These are phyloP conservation scores for Ptychochromis oligacanthus DNA, from an alignment of 2,113 vertebrate species.

Conservation along the genomic window DNA sequence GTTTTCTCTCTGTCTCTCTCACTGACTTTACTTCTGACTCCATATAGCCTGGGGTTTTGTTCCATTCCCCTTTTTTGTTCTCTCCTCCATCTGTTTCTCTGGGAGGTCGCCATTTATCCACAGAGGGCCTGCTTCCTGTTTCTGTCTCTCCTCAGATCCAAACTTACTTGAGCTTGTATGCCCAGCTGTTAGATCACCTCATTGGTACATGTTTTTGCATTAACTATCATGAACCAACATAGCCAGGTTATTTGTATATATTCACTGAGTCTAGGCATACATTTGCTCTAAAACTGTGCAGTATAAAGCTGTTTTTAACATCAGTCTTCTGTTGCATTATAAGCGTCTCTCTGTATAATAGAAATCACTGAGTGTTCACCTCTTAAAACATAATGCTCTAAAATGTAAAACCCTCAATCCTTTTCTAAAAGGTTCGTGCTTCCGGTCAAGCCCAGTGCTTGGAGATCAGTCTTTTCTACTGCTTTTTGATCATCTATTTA, in stretches of 20 bases:
- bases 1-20: neutral
- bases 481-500: neutral
- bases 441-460: neutral
- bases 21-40: slow-evolving; percentile 12
- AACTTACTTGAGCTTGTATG: neutral
- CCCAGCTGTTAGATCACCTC: neutral
- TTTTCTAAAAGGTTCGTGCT: neutral
- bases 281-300: neutral
- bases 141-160: neutral
- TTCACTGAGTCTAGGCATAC: neutral
- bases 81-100: slow-evolving; percentile 52
- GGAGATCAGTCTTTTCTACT: neutral
- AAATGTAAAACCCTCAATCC: neutral
- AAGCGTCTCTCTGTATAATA: neutral
- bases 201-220: neutral
- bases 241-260: neutral
- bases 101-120: slow-evolving; percentile 36
- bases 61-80: slow-evolving; percentile 36
- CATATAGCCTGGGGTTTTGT: slow-evolving; percentile 55
- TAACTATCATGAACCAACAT: neutral
- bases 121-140: slow-evolving; percentile 11
- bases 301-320: neutral
- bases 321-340: neutral
- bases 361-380: neutral
- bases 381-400: neutral